Percentiles rank a stretch among this genome's conserved stretches.
These are phyloP conservation scores for Puntigrus tetrazona DNA, from an alignment of 2,113 vertebrate genomes.

Conservation along the genomic window DNA sequence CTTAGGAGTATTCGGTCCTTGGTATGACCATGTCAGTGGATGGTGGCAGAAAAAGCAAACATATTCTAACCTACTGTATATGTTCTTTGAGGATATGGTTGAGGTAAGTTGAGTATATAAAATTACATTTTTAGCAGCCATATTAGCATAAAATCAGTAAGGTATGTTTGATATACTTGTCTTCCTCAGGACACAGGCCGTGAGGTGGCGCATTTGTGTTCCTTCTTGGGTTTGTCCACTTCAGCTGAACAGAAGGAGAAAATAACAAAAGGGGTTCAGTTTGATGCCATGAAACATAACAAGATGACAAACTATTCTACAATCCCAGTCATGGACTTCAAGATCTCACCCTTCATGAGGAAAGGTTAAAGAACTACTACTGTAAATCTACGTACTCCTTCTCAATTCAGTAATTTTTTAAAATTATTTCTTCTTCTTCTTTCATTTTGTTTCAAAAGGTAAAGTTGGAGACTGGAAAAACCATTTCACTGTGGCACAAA, in stretches of 20 bases:
- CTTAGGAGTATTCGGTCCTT: conserved; percentile 78
- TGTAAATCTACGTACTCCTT: background rate
- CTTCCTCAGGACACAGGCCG: conserved; percentile 63
- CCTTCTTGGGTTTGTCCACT: conserved; percentile 75
- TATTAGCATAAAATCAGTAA: background rate
- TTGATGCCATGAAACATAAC: conserved; percentile 80
- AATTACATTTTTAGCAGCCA: background rate
- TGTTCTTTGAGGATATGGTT: conserved; percentile 84
- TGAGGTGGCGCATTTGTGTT: conserved; percentile 72
- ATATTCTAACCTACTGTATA: conserved; percentile 73
- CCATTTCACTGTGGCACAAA: conserved; percentile 71
- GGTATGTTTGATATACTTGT: background rate
- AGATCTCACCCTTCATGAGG: conserved; percentile 73
- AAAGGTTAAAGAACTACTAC: conserved; percentile 66
- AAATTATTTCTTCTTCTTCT: background rate
- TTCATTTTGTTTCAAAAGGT: conserved; percentile 46
- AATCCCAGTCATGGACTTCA: conserved; percentile 55
- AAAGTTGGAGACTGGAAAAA: conserved; percentile 73
- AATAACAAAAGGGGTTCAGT: conserved; percentile 69
- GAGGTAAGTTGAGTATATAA: conserved; percentile 67
- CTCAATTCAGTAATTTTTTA: background rate
- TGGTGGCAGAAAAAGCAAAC: conserved; percentile 83
- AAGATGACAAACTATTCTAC: conserved; percentile 73
- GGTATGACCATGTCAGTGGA: conserved; percentile 78
- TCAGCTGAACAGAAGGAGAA: conserved; percentile 57